These are phyloP conservation scores for Neotragus pygmaeus DNA, from an alignment of 2,113 vertebrate species.

Conservation along the genomic window DNA sequence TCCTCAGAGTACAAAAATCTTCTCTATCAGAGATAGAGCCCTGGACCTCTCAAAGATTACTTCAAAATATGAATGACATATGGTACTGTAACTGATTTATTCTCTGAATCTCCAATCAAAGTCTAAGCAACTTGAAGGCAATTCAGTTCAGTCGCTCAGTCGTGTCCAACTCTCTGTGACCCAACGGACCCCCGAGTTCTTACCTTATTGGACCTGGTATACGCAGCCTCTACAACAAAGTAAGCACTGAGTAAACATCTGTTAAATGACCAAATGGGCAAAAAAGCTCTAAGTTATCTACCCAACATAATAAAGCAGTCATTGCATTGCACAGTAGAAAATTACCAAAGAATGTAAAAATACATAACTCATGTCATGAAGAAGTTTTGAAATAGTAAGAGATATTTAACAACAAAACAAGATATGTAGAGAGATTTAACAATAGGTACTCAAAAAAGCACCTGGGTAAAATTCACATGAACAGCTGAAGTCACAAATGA, in stretches of 20 bases:
- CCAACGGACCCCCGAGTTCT: background rate
- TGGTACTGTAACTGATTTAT: background rate
- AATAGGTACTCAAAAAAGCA: background rate
- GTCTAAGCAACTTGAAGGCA: background rate
- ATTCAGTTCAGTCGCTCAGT: background rate
- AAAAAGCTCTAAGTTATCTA: background rate
- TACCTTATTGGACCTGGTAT: background rate
- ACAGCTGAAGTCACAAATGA: background rate
- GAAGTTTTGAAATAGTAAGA: slow-evolving; percentile 27
- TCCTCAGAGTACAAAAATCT: background rate
- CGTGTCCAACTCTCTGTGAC: rapidly evolving
- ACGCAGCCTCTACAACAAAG: slow-evolving; percentile 25
- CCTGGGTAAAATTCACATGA: background rate
- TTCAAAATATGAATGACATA: background rate
- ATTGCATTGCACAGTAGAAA: background rate
- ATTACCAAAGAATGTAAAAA: background rate
- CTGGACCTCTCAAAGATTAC: background rate
- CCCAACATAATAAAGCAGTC: background rate
- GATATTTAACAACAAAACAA: slow-evolving; percentile 10
- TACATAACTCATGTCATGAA: background rate
- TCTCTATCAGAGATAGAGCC: background rate
- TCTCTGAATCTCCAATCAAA: background rate
- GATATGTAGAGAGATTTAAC: background rate
- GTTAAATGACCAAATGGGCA: background rate
- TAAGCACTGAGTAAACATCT: background rate